phyloP scores from a whole-genome alignment of 2,888 invertebrate genomes.

The Aethes cnicana region DNA sequence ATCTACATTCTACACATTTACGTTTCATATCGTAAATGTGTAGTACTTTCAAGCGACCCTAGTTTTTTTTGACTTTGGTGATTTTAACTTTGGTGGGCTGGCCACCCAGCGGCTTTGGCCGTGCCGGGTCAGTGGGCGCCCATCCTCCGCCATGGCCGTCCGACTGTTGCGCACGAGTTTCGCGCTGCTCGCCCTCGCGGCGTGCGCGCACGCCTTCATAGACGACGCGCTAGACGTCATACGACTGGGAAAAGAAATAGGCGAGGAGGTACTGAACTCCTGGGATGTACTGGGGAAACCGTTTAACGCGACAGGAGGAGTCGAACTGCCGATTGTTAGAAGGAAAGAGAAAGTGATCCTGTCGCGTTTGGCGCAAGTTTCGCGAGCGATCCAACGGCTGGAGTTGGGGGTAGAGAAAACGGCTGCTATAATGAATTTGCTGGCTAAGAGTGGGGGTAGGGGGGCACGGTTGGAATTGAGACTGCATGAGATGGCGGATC shows the following conservation, averaged over 20 bases:
- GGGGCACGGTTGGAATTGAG: conserved; percentile 81
- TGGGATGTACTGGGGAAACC: conserved; percentile 85
- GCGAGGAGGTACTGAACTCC: conserved; percentile 81
- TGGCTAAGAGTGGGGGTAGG: conserved; percentile 65
- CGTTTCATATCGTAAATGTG: too few relatives aligned
- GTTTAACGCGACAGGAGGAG: conserved; percentile 75
- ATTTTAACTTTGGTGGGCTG: conserved; percentile 39
- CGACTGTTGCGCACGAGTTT: conserved; percentile 56
- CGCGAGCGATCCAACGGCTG: conserved; percentile 57
- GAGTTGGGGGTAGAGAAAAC: conserved; percentile 59
- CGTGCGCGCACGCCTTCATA: conserved; percentile 65
- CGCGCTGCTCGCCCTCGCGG: conserved; percentile 52
- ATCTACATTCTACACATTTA: background rate
- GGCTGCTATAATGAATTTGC: conserved; percentile 50
- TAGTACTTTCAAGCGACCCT: too few relatives aligned
- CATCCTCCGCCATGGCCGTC: conserved; percentile 65
- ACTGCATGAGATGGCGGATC: conserved; percentile 84
- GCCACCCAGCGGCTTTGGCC: conserved; percentile 59
- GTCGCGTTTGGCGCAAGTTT: conserved; percentile 62
- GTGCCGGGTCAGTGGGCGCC: conserved; percentile 57
- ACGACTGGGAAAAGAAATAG: conserved; percentile 82
- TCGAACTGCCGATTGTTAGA: conserved; percentile 83
- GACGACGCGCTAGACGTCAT: conserved; percentile 84
- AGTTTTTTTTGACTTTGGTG: background rate
- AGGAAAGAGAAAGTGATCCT: conserved; percentile 84